These are phyloP conservation scores for Varanus komodoensis DNA, from an alignment of 2,113 vertebrate genomes.

Conservation along the genomic window DNA sequence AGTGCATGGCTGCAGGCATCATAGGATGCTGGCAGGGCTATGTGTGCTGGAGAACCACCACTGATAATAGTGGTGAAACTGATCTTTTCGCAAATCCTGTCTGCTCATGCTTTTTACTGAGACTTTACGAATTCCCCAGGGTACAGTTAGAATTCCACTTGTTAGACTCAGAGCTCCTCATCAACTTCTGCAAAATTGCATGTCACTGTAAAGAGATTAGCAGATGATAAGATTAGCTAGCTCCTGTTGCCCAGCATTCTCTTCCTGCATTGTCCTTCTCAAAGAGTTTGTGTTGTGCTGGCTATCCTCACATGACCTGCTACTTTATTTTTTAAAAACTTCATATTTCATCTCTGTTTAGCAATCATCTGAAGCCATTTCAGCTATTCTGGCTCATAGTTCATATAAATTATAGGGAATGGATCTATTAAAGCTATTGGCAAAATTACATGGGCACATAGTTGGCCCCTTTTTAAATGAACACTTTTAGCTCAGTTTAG, in stretches of 20 bases:
- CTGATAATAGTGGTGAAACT: neutral
- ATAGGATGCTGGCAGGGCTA: too few species aligned
- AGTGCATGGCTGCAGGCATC: neutral
- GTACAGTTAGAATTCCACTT: neutral
- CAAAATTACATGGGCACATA: neutral
- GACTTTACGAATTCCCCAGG: neutral
- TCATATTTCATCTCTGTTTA: neutral
- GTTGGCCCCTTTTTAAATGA: neutral
- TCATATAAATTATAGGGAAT: neutral
- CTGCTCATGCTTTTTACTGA: neutral
- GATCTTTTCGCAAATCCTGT: neutral
- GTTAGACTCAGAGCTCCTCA: neutral
- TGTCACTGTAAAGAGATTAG: neutral
- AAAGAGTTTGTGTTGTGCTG: neutral
- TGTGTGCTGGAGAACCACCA: neutral
- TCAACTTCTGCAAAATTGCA: neutral
- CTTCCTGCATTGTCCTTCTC: neutral
- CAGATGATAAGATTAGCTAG: neutral
- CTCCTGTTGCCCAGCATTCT: conserved; percentile 9
- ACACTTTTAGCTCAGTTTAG: neutral
- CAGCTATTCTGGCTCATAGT: neutral
- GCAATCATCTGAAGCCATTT: neutral
- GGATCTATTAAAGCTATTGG: neutral
- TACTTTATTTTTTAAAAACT: neutral
- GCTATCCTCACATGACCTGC: neutral